Base-by-base conservation (phyloP, 37 sponge, comb jelly and placozoan species). In the Lycopodina hypogea region DNA sequence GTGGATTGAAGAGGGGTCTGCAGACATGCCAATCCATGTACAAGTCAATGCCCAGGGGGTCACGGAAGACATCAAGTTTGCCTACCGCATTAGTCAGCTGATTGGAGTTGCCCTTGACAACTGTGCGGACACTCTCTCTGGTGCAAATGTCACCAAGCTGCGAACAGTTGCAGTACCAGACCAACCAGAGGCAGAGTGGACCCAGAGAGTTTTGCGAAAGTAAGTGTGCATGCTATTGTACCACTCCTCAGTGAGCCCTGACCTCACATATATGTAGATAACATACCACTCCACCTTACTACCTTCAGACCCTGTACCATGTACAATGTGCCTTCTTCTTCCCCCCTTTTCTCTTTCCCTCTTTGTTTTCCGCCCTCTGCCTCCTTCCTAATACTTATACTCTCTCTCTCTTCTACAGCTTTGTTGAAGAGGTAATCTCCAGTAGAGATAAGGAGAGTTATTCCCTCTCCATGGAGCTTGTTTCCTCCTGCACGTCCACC, bases 381-480 rank as follows among this genome's bases (percentile, higher is more conserved):
- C 23, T 28, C 34, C 7, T 65, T 9, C 2, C 30, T 34, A 65
- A 29, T 32, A 6, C 24, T 65, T 32, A 2, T 41, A 42, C 29
- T 33, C 29, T 35, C 32, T n/a, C 24, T 36, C 40, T 42, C n/a
- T 78, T 50, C n/a, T 50, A 53, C 53, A 88, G 88, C 56, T 88
- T 52, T 78, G 79, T 88, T 21, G 57, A 71, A n/a, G 52, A 63
- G 9, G 65, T 78, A 0, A 79, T 64, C 29, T 26, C 29, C 3
- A 28, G 24, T 21, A 55, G 88, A 37, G 79, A 88, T 56, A 38
- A 72, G 21, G 78, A 78, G 34, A 58, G 15, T 37, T 88, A 88
- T 51, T 38, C 83, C 29, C 74, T 88, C 28, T 82, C 83, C 3
- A 78, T 88, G 83, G 88, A 88, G 32, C 36, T 82, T 1, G 88